A percentile compares a stretch with the other conserved stretches of the same genome.
Evolutionary conservation across 1,140 invertebrate genomes (phyloP).

Genomic region (roundworm (Caenorhabditis elegans)): WBcel235 BX284603.4:7012001-7012500

Average conservation of each 20-base stretch:
- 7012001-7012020: too few relatives aligned
- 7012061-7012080: too few relatives aligned
- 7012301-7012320: conserved; percentile 28
- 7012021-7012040: too few relatives aligned
- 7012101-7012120: not conserved
- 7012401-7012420: not conserved
- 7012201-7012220: not conserved
- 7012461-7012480: not conserved
- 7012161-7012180: conserved; percentile 13
- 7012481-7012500: too few relatives aligned
- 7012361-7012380: not conserved
- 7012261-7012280: conserved; percentile 16
- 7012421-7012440: not conserved
- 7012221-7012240: not conserved
- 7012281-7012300: not conserved
- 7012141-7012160: conserved; percentile 24
- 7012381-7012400: not conserved
- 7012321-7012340: conserved; percentile 32
- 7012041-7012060: too few relatives aligned
- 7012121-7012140: not conserved
- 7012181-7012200: not conserved
- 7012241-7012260: conserved; percentile 27
- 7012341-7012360: conserved; percentile 9
- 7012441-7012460: not conserved
- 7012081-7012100: not conserved